These are phyloP conservation scores for Athene cunicularia DNA, from an alignment of 2,113 vertebrate species.

Conservation along the genomic window DNA sequence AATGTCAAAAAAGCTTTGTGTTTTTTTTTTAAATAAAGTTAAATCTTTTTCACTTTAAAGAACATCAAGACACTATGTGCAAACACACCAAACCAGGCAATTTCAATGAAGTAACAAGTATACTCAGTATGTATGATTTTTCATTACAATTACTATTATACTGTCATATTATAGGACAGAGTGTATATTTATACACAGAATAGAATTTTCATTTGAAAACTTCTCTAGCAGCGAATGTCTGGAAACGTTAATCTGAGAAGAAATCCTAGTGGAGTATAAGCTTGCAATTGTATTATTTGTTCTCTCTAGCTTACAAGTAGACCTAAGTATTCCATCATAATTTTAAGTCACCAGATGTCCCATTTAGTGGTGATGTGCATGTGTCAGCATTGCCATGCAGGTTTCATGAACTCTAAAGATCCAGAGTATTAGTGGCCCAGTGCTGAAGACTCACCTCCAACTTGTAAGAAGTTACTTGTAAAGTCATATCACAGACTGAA, in stretches of 20 bases:
- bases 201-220: background rate
- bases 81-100: background rate
- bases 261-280: background rate
- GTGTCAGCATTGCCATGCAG: background rate
- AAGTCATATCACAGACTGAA: background rate
- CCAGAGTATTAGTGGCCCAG: background rate
- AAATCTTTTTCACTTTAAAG: background rate
- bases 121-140: background rate
- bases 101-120: background rate
- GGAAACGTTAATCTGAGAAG: background rate
- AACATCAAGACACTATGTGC: background rate
- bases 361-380: background rate
- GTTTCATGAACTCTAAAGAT: background rate
- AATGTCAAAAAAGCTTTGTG: background rate
- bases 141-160: background rate
- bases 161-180: background rate
- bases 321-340: background rate
- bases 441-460: background rate
- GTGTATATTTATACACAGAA: background rate
- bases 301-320: background rate
- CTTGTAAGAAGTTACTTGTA: background rate
- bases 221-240: background rate
- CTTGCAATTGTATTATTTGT: background rate
- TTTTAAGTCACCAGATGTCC: background rate
- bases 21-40: background rate